A percentile compares a stretch with the other conserved stretches of the same genome.
Conservation (phyloP, 2,797 vertebrate species). For the Arrhamphus sclerolepis region DNA sequence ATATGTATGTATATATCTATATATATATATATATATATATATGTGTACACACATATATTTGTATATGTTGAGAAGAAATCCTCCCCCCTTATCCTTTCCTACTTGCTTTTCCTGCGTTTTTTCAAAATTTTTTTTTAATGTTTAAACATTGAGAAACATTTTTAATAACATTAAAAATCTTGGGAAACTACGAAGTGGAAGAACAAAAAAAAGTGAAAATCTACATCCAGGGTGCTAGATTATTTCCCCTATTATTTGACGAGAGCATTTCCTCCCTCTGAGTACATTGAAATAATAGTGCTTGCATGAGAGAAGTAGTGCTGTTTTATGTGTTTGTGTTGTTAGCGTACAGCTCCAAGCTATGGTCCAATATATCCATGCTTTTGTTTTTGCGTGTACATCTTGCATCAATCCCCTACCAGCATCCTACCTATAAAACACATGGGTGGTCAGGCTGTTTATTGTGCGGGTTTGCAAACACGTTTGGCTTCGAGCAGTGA, state of each 20-base stretch:
- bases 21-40: no score
- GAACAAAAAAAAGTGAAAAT: background rate
- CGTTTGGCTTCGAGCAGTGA: conserved; percentile 47
- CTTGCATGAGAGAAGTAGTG: conserved; percentile 52
- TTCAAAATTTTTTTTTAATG: no score
- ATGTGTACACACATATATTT: no score
- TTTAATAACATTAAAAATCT: no score
- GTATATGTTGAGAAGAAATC: no score
- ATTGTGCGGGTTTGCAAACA: conserved; percentile 59
- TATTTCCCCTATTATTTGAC: conserved; percentile 46
- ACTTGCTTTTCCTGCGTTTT: no score
- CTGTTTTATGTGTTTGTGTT: conserved; percentile 71
- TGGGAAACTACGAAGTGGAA: no score
- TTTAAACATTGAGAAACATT: no score
- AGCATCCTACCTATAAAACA: conserved; percentile 68
- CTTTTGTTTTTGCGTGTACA: conserved; percentile 49
- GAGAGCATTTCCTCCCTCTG: conserved; percentile 39
- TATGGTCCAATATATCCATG: conserved; percentile 22
- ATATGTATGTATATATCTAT: no score
- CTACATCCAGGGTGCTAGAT: conserved; percentile 26
- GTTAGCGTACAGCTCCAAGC: conserved; percentile 51
- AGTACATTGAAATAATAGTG: conserved; percentile 53
- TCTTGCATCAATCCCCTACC: conserved; percentile 47
- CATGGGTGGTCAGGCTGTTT: conserved; percentile 75
- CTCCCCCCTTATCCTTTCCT: no score